Evolutionary conservation across 2,888 invertebrate species (phyloP).

Genomic region (Agrotis puta): DNA sequence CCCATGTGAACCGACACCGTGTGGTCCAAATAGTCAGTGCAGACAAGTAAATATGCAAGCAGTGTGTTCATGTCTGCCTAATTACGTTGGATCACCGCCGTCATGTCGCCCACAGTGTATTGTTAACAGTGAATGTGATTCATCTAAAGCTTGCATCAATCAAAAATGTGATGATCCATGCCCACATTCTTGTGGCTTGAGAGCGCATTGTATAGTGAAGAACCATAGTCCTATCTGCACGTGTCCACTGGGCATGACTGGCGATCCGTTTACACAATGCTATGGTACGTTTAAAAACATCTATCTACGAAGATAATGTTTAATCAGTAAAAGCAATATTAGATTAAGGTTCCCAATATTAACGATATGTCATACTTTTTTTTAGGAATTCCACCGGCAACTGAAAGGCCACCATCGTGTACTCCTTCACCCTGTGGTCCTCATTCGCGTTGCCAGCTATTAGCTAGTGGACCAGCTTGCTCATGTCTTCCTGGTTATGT

Average conservation of each 20-base stretch:
- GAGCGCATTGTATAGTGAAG: conserved; percentile 95
- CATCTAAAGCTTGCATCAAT: conserved; percentile 95
- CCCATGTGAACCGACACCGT: conserved; percentile 96
- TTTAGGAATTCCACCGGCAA: conserved; percentile 84
- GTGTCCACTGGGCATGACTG: conserved; percentile 95
- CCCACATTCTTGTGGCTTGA: conserved; percentile 96
- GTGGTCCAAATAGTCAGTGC: conserved; percentile 97
- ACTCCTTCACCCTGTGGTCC: conserved; percentile 96
- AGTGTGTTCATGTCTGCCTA: conserved; percentile 95
- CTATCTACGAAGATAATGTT: not conserved
- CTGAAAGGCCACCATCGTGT: conserved; percentile 94
- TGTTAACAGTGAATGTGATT: conserved; percentile 96
- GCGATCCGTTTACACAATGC: conserved; percentile 96
- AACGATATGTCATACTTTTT: conserved; percentile 47
- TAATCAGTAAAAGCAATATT: not conserved
- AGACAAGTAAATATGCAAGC: conserved; percentile 95
- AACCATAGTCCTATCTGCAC: conserved; percentile 97
- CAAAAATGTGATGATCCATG: conserved; percentile 97
- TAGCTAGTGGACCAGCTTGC: conserved; percentile 94
- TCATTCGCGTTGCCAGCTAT: conserved; percentile 95
- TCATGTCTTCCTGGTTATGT: conserved; percentile 95
- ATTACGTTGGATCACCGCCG: conserved; percentile 95
- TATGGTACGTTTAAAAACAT: conserved; percentile 90
- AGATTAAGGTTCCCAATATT: conserved; percentile 12
- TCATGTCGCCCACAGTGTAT: conserved; percentile 96